phyloP scores from a whole-genome alignment of 2,888 invertebrate species.

The Apoda limacodes region DNA sequence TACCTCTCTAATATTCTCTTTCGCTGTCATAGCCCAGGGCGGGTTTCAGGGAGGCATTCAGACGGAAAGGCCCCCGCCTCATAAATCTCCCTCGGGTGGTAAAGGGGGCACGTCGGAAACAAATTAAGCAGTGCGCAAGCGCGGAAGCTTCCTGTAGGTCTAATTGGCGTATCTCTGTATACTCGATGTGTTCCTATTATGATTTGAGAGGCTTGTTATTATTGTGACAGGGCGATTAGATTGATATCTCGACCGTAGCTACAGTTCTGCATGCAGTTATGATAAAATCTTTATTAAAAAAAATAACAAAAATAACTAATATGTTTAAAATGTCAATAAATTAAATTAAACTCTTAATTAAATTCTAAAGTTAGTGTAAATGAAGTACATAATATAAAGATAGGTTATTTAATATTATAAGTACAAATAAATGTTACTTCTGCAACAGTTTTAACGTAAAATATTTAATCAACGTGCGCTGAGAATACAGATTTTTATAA shows the following conservation, averaged over 20 bases:
- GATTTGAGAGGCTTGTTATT: slow-evolving; percentile 45
- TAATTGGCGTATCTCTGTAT: slow-evolving; percentile 61
- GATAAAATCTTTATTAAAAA: too few species aligned
- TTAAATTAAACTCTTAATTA: too few species aligned
- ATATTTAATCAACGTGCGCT: too few species aligned
- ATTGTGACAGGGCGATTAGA: not conserved
- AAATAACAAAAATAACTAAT: too few species aligned
- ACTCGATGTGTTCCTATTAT: slow-evolving; percentile 49
- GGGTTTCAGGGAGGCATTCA: slow-evolving; percentile 1
- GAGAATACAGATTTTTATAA: too few species aligned
- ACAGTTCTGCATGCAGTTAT: too few species aligned
- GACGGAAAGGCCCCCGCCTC: slow-evolving; percentile 5
- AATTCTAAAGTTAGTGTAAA: too few species aligned
- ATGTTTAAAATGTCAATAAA: too few species aligned
- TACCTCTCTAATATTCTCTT: not conserved
- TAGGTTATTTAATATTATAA: too few species aligned
- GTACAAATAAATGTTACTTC: too few species aligned
- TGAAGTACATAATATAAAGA: too few species aligned
- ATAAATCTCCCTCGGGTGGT: not conserved
- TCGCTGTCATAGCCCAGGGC: not conserved
- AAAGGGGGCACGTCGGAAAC: slow-evolving; percentile 35
- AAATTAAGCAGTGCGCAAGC: slow-evolving; percentile 62
- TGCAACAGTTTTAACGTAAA: too few species aligned
- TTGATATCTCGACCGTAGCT: slow-evolving; percentile 8
- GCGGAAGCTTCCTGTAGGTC: slow-evolving; percentile 47